A percentile compares a stretch with the other conserved stretches of the same genome.
Conservation (phyloP, 92 coral and sea anemone genomes). For the Micromussa lordhowensis region DNA sequence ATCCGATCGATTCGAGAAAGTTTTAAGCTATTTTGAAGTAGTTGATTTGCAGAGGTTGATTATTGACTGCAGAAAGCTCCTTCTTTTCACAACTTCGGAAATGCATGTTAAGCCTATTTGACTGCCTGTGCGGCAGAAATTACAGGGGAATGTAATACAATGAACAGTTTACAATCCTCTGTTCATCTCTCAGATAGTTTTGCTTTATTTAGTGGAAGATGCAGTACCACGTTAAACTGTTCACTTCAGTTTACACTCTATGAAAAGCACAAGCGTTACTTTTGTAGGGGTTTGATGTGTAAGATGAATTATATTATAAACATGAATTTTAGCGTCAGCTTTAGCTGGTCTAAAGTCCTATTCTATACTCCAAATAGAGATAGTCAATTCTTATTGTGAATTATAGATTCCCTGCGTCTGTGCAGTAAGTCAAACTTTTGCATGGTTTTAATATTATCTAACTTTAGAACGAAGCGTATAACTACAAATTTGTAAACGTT, state of each 20-base stretch:
- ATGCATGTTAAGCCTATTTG: background rate
- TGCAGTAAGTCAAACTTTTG: background rate
- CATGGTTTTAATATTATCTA: background rate
- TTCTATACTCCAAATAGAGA: background rate
- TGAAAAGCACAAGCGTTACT: background rate
- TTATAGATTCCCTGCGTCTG: background rate
- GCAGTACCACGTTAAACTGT: background rate
- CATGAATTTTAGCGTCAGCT: background rate
- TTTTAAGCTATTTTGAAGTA: too few species aligned
- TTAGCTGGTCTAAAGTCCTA: conserved; percentile 28
- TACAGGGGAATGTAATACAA: background rate
- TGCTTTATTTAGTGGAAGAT: too few species aligned
- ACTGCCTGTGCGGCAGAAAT: background rate
- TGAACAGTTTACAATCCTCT: background rate
- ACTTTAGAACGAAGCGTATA: too few species aligned
- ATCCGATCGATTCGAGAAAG: background rate
- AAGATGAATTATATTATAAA: background rate
- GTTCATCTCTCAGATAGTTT: too few species aligned
- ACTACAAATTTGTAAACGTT: too few species aligned
- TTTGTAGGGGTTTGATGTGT: background rate
- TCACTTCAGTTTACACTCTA: background rate
- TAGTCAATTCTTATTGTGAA: background rate
- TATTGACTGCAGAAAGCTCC: background rate
- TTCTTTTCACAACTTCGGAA: too few species aligned
- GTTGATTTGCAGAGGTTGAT: too few species aligned